Base-by-base conservation (phyloP, 2,888 invertebrate species). In the Yponomeuta malinellus region DNA sequence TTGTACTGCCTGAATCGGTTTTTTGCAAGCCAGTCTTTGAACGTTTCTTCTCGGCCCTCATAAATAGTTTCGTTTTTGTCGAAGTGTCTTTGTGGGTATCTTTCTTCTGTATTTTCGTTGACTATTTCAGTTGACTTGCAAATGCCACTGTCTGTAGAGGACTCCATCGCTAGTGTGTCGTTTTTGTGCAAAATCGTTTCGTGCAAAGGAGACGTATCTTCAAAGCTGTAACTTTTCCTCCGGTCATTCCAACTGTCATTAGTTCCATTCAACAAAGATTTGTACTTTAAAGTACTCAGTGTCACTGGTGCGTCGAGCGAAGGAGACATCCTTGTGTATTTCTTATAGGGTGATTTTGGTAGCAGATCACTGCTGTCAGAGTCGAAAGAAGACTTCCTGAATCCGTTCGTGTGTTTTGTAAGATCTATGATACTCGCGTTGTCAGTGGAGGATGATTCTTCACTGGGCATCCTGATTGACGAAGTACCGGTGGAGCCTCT, bases 121-220 rank as follows among this genome's bases (percentile, higher is more conserved):
- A 95, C 93, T 67, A 95, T 87, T 87, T 96, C 96, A 31, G 94
- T 93, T 0, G 96, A 96, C 78, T 95, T 93, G 74, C 95, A 96
- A 76, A 96, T 94, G 0, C 96, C 96, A 78, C 96, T 96, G 77
- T 96, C 96, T 2, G 95, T 96, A 4, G 96, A 96, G n/a, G 95
- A 95, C 81, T 96, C 95, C 79, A 95, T 94, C 2, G 94, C 92
- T 73, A 92, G 83, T 74, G 91, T 93, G 72, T 90, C 92, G 76
- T 91, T 93, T 72, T 79, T 83, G 72, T 85, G 83, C 71, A 82
- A 75, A 68, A 83, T 82, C 65, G 77, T 82, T 79, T 88, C 87
- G 73, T 84, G 83, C 63, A 86, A 73, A 29, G 90, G 85, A 48
- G 86, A 82, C 1, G 90, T 87, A 71, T 90, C 89, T 83, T 92